Evolutionary conservation across 2,113 vertebrate species (phyloP).

Genomic region (Equus przewalskii): DNA sequence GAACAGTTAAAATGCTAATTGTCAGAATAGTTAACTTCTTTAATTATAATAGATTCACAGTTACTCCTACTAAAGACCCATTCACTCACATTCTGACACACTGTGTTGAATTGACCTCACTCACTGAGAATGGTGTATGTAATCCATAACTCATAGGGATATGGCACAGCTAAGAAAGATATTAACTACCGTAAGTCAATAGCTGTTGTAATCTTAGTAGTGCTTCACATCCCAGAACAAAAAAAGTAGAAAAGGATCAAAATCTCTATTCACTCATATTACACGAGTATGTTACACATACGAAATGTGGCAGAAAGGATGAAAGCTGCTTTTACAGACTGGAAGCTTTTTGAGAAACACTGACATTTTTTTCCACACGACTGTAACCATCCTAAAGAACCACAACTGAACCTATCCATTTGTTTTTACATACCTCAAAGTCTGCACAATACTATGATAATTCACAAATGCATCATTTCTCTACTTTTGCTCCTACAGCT

Average conservation of each 20-base stretch:
- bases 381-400: conserved; percentile 10
- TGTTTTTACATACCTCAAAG: background rate
- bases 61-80: background rate
- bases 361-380: background rate
- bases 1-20: conserved; percentile 4
- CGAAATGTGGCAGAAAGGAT: background rate
- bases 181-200: background rate
- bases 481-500: background rate
- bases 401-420: background rate
- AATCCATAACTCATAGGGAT: background rate
- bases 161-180: background rate
- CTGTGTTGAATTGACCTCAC: background rate
- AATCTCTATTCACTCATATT: background rate
- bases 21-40: background rate
- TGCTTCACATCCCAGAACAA: background rate
- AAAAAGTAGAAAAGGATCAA: background rate
- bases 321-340: background rate
- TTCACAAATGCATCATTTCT: background rate
- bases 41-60: background rate
- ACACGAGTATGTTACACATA: background rate
- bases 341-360: background rate
- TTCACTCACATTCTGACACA: background rate
- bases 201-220: background rate
- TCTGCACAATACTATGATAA: background rate
- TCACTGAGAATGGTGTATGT: background rate